Conservation (phyloP, 2,888 invertebrate genomes). For the Prostheceraeus crozeri region DNA sequence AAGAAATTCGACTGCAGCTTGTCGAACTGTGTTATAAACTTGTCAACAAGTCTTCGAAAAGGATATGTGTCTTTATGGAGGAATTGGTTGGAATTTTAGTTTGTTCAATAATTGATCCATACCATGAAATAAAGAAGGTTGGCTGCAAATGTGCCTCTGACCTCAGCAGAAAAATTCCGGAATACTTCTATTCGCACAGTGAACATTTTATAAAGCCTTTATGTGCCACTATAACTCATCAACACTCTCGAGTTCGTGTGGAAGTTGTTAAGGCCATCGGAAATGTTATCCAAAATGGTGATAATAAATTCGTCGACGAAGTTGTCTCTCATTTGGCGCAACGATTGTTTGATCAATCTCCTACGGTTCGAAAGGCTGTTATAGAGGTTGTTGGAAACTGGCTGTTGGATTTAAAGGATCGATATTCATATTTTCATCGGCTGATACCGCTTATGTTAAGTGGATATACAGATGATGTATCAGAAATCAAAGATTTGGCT, state of each 20-base stretch:
- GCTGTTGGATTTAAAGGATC: constrained; percentile 70
- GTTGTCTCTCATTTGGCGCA: constrained; percentile 75
- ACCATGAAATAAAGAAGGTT: constrained; percentile 71
- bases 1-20: constrained; percentile 71
- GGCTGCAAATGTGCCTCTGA: constrained; percentile 68
- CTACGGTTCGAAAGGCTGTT: constrained; percentile 69
- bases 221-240: constrained; percentile 68
- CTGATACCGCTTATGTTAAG: constrained; percentile 76
- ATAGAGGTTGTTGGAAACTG: constrained; percentile 70
- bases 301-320: constrained; percentile 66
- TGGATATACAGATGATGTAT: constrained; percentile 67
- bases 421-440: constrained; percentile 80
- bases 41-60: constrained; percentile 63
- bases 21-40: constrained; percentile 65
- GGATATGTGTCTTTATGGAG: constrained; percentile 66
- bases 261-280: constrained; percentile 69
- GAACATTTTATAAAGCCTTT: constrained; percentile 70
- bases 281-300: constrained; percentile 65
- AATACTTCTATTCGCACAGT: constrained; percentile 69
- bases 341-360: constrained; percentile 74
- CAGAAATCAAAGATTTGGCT: constrained; percentile 59
- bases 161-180: constrained; percentile 64
- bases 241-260: constrained; percentile 72
- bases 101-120: constrained; percentile 69
- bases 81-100: constrained; percentile 69